Evolutionary conservation across 2,888 invertebrate genomes (phyloP).

Genomic region (Philonicus albiceps): DNA sequence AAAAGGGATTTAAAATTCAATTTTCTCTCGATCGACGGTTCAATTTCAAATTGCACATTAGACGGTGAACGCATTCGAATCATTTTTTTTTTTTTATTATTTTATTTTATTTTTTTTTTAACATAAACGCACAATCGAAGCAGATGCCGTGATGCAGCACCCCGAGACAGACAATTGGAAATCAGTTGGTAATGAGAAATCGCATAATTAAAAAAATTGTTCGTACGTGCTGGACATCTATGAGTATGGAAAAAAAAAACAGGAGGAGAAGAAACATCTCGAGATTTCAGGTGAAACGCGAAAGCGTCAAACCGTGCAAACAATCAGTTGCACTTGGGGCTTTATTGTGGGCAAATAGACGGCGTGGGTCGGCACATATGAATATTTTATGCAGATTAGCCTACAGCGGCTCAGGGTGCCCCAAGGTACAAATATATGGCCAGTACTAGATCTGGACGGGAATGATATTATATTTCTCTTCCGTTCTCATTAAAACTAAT

Average conservation of each 20-base stretch:
- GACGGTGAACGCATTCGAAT: background rate
- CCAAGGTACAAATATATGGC: background rate
- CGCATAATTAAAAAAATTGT: conserved; percentile 16
- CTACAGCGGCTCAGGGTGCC: background rate
- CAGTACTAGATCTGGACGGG: background rate
- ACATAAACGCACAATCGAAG: conserved; percentile 9
- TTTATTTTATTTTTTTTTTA: background rate
- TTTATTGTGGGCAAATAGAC: background rate
- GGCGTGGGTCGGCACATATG: background rate
- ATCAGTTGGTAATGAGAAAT: conserved; percentile 4
- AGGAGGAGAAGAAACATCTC: background rate
- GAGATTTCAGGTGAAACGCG: background rate
- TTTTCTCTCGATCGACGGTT: background rate
- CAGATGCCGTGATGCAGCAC: background rate
- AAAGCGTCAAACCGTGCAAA: background rate
- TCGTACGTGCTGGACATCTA: background rate
- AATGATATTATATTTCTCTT: background rate
- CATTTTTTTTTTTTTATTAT: background rate
- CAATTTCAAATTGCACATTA: background rate
- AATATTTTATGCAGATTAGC: conserved; percentile 12
- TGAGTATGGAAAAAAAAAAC: background rate
- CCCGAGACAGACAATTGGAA: background rate
- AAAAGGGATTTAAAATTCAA: background rate
- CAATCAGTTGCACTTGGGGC: background rate
- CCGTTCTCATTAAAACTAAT: background rate